Conservation (phyloP, 1,140 invertebrate species). For the Drosophila santomea region DNA sequence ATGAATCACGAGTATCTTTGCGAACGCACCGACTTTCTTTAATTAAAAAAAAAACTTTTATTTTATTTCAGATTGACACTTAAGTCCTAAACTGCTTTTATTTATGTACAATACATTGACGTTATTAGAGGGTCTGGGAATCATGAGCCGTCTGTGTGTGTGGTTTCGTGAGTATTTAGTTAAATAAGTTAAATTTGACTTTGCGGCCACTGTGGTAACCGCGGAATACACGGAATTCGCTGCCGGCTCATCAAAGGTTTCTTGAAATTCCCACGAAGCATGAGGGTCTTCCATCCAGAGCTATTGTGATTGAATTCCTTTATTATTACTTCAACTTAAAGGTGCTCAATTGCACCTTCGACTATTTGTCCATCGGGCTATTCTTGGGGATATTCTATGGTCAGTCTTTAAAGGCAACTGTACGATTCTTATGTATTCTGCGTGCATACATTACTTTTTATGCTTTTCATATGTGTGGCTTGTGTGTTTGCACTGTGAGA, state of each 20-base stretch:
- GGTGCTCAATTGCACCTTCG: slow-evolving; percentile 9
- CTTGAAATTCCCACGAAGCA: not conserved
- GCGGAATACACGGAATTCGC: slow-evolving; percentile 36
- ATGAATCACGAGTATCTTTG: not conserved
- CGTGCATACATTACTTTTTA: slow-evolving; percentile 42
- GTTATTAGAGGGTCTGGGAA: slow-evolving; percentile 36
- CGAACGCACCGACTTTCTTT: not conserved
- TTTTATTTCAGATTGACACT: slow-evolving; percentile 45
- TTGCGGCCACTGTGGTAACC: slow-evolving; percentile 45
- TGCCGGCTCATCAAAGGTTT: slow-evolving; percentile 30
- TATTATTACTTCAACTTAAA: slow-evolving; percentile 16
- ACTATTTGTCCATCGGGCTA: slow-evolving; percentile 36
- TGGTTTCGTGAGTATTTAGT: slow-evolving; percentile 60
- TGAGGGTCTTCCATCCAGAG: slow-evolving; percentile 2
- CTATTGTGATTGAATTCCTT: slow-evolving; percentile 19
- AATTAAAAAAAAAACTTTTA: slow-evolving; percentile 15
- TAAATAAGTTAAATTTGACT: slow-evolving; percentile 80
- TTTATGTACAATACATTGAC: slow-evolving; percentile 50
- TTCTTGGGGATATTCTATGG: slow-evolving; percentile 46
- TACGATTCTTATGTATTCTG: slow-evolving; percentile 57
- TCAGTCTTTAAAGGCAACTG: slow-evolving; percentile 78
- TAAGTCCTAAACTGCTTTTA: slow-evolving; percentile 54
- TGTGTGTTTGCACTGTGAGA: slow-evolving; percentile 4
- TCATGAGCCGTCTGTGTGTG: slow-evolving; percentile 14
- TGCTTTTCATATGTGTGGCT: slow-evolving; percentile 3